Evolutionary conservation across 2,797 vertebrate species (phyloP).

Genomic region (Loris lydekkerianus): DNA sequence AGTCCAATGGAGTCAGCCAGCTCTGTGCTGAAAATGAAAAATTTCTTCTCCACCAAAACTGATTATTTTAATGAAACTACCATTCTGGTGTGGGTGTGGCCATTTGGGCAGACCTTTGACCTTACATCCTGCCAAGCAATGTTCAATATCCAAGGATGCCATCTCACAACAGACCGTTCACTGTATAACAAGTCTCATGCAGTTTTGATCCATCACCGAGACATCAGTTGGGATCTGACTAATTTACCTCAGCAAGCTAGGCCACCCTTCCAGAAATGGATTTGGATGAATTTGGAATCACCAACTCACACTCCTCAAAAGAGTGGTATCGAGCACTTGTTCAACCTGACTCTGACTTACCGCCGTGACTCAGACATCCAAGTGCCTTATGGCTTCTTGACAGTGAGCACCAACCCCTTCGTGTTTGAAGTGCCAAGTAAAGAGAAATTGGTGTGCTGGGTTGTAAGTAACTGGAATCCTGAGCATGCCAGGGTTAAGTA

Average conservation of each 20-base stretch:
- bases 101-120: slow-evolving; percentile 97
- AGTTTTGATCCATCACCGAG: slow-evolving; percentile 97
- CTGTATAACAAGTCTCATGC: slow-evolving; percentile 97
- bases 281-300: slow-evolving; percentile 99
- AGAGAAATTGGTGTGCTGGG: slow-evolving; percentile 98
- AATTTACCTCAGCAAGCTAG: slow-evolving; percentile 95
- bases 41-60: slow-evolving; percentile 93
- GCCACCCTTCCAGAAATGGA: slow-evolving; percentile 98
- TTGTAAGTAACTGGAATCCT: slow-evolving; percentile 99
- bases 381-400: slow-evolving; percentile 98
- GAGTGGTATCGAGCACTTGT: slow-evolving; percentile 95
- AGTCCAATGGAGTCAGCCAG: slow-evolving; percentile 95
- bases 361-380: slow-evolving; percentile 97
- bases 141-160: slow-evolving; percentile 97
- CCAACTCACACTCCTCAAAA: slow-evolving; percentile 97
- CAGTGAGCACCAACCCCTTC: slow-evolving; percentile 92
- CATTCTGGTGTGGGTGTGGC: slow-evolving; percentile 98
- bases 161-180: slow-evolving; percentile 95
- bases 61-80: slow-evolving; percentile 95
- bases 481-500: slow-evolving; percentile 97
- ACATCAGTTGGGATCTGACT: slow-evolving; percentile 96
- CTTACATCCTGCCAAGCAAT: slow-evolving; percentile 94
- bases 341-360: slow-evolving; percentile 98
- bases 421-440: slow-evolving; percentile 96
- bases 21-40: slow-evolving; percentile 95